phyloP scores from a whole-genome alignment of 2,113 vertebrate species.

The Silurus asotus region DNA sequence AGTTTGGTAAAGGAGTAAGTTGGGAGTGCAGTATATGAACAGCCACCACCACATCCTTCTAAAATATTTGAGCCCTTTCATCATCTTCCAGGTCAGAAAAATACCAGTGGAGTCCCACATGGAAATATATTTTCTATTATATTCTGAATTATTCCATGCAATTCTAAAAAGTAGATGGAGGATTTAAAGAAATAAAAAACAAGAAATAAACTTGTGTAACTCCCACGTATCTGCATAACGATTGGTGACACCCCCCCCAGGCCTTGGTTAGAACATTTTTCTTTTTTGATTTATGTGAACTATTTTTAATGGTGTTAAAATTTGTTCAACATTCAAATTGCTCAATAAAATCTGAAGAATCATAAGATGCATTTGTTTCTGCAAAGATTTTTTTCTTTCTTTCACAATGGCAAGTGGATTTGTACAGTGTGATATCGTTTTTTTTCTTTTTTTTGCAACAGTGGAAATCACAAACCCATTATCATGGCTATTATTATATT shows the following conservation, averaged over 20 bases:
- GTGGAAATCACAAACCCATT: neutral
- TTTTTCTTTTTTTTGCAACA: neutral
- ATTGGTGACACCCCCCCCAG: neutral
- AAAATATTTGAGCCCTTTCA: neutral
- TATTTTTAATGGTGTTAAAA: slow-evolving; percentile 28
- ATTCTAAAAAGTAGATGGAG: neutral
- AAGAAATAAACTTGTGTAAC: neutral
- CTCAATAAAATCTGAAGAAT: slow-evolving; percentile 20
- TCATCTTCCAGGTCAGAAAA: neutral
- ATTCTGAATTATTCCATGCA: too few species aligned
- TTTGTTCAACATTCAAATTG: slow-evolving; percentile 23
- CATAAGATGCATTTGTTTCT: neutral
- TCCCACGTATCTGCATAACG: neutral
- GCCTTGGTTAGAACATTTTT: neutral
- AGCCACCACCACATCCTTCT: neutral
- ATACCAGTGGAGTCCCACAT: neutral
- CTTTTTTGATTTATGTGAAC: slow-evolving; percentile 30
- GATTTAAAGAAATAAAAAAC: neutral
- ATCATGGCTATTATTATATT: neutral
- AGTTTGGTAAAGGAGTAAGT: slow-evolving; percentile 15
- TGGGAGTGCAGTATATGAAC: neutral
- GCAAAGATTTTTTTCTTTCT: neutral
- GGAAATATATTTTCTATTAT: neutral
- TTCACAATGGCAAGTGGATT: neutral
- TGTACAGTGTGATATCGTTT: neutral